Percentiles rank a stretch among this genome's conserved stretches.
Conservation (phyloP, 2,113 vertebrate species). For the Cavia porcellus region DNA sequence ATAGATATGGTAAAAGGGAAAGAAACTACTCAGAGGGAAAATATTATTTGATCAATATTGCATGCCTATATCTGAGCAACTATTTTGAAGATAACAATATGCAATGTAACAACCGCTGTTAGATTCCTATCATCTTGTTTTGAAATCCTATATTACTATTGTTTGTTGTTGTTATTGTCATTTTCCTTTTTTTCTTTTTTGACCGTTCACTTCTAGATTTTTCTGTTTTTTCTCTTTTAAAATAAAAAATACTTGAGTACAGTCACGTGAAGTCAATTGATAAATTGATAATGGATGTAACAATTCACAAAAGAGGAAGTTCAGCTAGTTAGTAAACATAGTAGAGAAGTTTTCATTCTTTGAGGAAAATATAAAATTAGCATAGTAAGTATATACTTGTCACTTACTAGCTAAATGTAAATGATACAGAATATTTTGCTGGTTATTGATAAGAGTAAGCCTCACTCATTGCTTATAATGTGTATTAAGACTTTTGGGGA, state of each 20-base stretch:
- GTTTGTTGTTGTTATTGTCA: no score
- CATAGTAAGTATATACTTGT: slow-evolving; percentile 12
- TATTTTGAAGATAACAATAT: no score
- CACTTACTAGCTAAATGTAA: slow-evolving; percentile 6
- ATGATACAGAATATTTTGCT: background rate
- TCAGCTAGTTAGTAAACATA: background rate
- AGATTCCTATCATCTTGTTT: no score
- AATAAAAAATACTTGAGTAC: background rate
- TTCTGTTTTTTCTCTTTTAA: no score
- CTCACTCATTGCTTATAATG: background rate
- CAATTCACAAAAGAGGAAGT: slow-evolving; percentile 14
- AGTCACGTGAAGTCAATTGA: background rate
- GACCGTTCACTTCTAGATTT: no score
- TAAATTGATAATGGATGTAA: slow-evolving; percentile 41
- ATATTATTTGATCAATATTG: no score
- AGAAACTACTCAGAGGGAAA: no score
- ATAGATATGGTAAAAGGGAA: no score
- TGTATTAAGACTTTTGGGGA: background rate
- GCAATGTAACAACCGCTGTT: no score
- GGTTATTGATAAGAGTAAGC: background rate
- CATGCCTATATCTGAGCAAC: no score
- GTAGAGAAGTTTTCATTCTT: background rate
- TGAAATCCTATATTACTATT: no score
- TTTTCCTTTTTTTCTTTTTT: no score
- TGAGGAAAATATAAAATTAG: background rate